phyloP scores from a whole-genome alignment of 2,888 invertebrate species.

The Cerastoderma edule region DNA sequence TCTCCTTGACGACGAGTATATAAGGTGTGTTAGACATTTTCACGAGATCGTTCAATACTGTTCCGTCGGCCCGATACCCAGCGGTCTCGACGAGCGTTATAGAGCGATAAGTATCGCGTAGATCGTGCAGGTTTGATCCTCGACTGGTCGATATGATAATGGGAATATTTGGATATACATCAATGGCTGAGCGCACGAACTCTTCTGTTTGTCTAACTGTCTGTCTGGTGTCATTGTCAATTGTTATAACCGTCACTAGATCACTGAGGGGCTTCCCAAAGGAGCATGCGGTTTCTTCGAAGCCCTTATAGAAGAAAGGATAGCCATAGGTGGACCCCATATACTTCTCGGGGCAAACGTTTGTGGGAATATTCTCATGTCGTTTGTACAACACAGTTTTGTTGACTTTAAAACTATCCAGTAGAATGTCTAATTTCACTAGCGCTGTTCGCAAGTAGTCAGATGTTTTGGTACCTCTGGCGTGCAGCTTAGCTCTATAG shows the following conservation, averaged over 20 bases:
- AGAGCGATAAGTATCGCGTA: neutral
- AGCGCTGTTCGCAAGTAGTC: slow-evolving; percentile 39
- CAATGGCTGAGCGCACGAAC: slow-evolving; percentile 3
- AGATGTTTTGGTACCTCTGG: slow-evolving; percentile 53
- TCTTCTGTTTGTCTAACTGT: neutral
- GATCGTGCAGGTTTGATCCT: neutral
- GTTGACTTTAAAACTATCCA: slow-evolving; percentile 29
- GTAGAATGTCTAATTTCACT: slow-evolving; percentile 23
- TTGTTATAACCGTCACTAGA: slow-evolving; percentile 46
- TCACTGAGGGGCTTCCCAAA: slow-evolving; percentile 26
- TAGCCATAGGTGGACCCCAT: slow-evolving; percentile 60
- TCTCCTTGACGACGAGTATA: slow-evolving; percentile 68
- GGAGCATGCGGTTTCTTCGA: slow-evolving; percentile 51
- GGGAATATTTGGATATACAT: neutral
- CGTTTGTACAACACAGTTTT: slow-evolving; percentile 10
- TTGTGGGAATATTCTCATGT: slow-evolving; percentile 14
- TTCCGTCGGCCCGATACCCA: slow-evolving; percentile 46
- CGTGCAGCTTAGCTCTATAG: slow-evolving; percentile 49
- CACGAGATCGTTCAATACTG: slow-evolving; percentile 67
- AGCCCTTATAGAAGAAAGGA: slow-evolving; percentile 66
- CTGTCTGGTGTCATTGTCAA: neutral
- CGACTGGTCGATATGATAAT: neutral
- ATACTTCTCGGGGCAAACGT: slow-evolving; percentile 63
- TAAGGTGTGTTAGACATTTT: slow-evolving; percentile 70
- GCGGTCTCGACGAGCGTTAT: neutral